These are phyloP conservation scores for Rhadina sibilatrix DNA, from an alignment of 2,113 vertebrate genomes.

Conservation along the genomic window DNA sequence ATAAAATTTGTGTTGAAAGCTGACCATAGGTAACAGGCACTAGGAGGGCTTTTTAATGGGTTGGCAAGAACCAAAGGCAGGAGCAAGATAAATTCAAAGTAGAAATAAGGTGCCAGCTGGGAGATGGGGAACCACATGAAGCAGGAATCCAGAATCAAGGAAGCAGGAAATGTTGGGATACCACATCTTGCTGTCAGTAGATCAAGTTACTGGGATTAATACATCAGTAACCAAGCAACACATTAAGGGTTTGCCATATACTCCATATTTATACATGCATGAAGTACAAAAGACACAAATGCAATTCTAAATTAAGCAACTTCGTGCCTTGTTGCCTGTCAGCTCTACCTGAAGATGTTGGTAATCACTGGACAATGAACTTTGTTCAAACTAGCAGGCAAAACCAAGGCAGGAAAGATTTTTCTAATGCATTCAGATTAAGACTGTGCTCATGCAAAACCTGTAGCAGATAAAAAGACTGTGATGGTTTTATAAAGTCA, in stretches of 20 bases:
- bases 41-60: background rate
- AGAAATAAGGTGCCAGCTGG: background rate
- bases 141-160: background rate
- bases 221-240: background rate
- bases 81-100: background rate
- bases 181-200: background rate
- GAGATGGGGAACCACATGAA: background rate
- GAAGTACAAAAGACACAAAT: background rate
- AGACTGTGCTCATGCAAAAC: background rate
- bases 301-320: background rate
- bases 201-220: background rate
- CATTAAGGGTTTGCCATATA: background rate
- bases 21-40: background rate
- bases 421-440: background rate
- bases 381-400: background rate
- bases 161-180: background rate
- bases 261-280: background rate
- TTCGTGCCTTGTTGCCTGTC: background rate
- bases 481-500: background rate
- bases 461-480: background rate
- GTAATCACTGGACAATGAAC: background rate
- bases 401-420: background rate
- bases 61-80: background rate
- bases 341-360: background rate
- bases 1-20: background rate